A percentile compares a stretch with the other conserved stretches of the same genome.
These are phyloP conservation scores for Lepidothrix coronata DNA, from an alignment of 2,113 vertebrate species.

Conservation along the genomic window DNA sequence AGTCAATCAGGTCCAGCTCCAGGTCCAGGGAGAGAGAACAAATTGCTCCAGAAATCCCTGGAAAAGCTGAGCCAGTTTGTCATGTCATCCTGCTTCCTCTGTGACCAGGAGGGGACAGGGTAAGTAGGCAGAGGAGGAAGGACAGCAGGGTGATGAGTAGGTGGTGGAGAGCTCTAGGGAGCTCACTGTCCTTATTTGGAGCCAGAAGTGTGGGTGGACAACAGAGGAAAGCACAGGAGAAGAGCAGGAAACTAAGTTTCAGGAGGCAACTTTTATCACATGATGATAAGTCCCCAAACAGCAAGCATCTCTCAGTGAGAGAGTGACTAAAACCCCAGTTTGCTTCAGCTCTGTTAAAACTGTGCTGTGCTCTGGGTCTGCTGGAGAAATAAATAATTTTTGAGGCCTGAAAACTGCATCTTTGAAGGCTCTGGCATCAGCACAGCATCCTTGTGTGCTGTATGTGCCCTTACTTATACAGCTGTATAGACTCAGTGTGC, in stretches of 20 bases:
- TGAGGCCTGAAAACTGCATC: neutral
- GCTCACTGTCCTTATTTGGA: neutral
- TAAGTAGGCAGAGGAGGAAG: neutral
- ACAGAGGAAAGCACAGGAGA: neutral
- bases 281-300: neutral
- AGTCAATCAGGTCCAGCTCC: neutral
- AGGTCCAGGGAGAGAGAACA: neutral
- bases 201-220: neutral
- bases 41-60: neutral
- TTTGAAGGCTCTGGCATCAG: neutral
- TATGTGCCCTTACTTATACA: neutral
- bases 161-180: conserved; percentile 9
- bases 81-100: neutral
- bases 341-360: neutral
- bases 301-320: neutral
- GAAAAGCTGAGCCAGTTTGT: neutral
- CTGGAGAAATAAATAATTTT: neutral
- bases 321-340: neutral
- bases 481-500: fast-evolving
- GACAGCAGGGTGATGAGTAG: neutral
- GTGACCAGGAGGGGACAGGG: neutral
- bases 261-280: neutral
- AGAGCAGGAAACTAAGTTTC: neutral
- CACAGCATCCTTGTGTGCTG: neutral
- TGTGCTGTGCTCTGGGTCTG: fast-evolving